Evolutionary conservation across 2,888 invertebrate genomes (phyloP), one percentile per base, ranked within the genome.

Genomic region (Conomelus anceps): DNA sequence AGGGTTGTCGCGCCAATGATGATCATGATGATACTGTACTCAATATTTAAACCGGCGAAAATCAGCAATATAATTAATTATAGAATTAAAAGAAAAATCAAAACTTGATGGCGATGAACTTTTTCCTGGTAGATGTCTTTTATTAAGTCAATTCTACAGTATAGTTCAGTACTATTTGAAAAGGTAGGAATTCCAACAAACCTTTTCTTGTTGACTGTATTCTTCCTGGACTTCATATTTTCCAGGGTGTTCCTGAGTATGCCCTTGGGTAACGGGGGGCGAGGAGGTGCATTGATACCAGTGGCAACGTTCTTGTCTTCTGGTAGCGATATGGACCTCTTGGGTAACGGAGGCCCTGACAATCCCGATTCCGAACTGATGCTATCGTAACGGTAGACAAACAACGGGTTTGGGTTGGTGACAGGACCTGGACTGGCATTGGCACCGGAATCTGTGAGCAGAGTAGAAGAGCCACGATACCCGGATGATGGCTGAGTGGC

Each of bases 401-500:
- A 97, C 91, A 97, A 94, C 0, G 96, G 96, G 93, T 96, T 96
- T 91, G 95, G 94, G 93, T 94, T 95, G 22, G 95, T 94, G 91
- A 94, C 92, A 90, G 95, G 94, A 41, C 94, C 95, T 11, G 95
- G 96, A 91, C 95, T 96, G 91, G 96, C 95, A 92, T 95, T 96
- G n/a, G 96, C 95, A 22, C 95, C 95, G 23, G 97, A 97, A 91
- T 97, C 97, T 7, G 96, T 95, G 11, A 97, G 93, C 93, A 97
- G 96, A 0, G 97, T 97, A 0, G 97, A 97, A 0, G 97, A 97
- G 63, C 98, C 97, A 91, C 98, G 94, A 92, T 97, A 98, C 1
- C 98, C 98, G 20, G 97, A 97, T 87, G 97, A 97, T 9, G 97
- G 97, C 92, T 97, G 97, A 84, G 97, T 97, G 23, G 95, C 95